phyloP scores from a whole-genome alignment of 2,113 vertebrate genomes.

The Meles meles region DNA sequence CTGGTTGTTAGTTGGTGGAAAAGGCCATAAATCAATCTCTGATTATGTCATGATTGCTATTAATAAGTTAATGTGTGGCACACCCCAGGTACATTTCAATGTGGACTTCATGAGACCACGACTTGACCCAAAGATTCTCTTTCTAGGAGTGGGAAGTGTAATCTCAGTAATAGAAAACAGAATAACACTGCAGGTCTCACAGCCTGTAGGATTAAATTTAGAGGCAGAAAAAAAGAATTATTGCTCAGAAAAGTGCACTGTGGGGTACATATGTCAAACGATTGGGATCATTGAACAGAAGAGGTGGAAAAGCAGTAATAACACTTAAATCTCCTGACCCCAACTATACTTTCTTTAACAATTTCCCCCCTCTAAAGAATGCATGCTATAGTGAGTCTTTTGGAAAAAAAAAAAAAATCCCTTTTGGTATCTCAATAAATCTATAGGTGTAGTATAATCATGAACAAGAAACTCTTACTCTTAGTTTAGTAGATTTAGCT shows the following conservation, averaged over 20 bases:
- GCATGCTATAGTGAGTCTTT: neutral
- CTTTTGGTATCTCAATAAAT: constrained; percentile 42
- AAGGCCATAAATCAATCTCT: neutral
- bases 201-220: neutral
- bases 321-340: neutral
- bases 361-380: neutral
- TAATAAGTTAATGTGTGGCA: neutral
- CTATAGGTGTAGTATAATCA: neutral
- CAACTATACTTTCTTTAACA: neutral
- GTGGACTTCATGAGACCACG: neutral
- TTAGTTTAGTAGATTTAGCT: constrained; percentile 42
- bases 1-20: neutral
- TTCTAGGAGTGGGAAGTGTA: neutral
- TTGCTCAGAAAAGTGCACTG: neutral
- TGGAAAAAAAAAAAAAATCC: accelerated
- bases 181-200: neutral
- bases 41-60: neutral
- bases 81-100: neutral
- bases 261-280: neutral
- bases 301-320: neutral
- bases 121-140: neutral
- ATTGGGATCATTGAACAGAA: neutral
- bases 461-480: constrained; percentile 2
- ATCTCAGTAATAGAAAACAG: neutral
- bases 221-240: neutral